These are phyloP conservation scores for Phragmatobia fuliginosa DNA, from an alignment of 2,888 invertebrate genomes.

Conservation along the genomic window DNA sequence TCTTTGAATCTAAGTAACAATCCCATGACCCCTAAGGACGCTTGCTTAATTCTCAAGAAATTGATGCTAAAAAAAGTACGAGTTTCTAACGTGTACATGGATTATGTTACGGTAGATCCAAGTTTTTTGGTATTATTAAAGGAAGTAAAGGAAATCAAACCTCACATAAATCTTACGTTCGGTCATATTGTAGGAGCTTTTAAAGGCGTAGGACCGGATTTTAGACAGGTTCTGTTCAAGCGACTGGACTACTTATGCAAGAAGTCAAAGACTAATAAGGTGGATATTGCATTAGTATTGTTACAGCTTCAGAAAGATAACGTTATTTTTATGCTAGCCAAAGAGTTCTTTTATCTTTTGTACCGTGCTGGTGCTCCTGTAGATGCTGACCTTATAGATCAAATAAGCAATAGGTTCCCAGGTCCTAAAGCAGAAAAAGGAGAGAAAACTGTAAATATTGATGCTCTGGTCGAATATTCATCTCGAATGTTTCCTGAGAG, in stretches of 20 bases:
- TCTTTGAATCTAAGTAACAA: slow-evolving; percentile 70
- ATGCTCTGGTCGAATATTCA: slow-evolving; percentile 61
- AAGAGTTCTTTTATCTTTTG: slow-evolving; percentile 49
- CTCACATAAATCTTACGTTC: slow-evolving; percentile 58
- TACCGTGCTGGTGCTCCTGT: slow-evolving; percentile 44
- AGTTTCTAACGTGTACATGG: slow-evolving; percentile 61
- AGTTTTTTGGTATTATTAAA: slow-evolving; percentile 55
- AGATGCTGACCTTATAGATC: slow-evolving; percentile 62
- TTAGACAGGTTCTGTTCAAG: slow-evolving; percentile 64
- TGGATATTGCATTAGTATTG: slow-evolving; percentile 64
- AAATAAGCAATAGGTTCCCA: slow-evolving; percentile 58
- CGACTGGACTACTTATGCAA: slow-evolving; percentile 63
- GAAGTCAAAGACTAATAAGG: slow-evolving; percentile 55
- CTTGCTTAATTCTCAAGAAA: slow-evolving; percentile 57
- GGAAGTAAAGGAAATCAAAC: slow-evolving; percentile 50
- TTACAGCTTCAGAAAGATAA: slow-evolving; percentile 62
- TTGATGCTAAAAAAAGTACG: slow-evolving; percentile 55
- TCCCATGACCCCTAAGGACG: slow-evolving; percentile 64
- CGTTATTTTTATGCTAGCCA: slow-evolving; percentile 46
- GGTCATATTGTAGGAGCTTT: slow-evolving; percentile 55
- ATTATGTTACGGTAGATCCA: slow-evolving; percentile 62
- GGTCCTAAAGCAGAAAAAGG: slow-evolving; percentile 57
- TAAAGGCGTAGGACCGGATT: slow-evolving; percentile 53
- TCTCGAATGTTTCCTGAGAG: slow-evolving; percentile 72
- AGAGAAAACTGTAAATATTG: slow-evolving; percentile 59